Base-by-base conservation (phyloP, 37 sponge, comb jelly and placozoan genomes). In the Axinella damicornis region DNA sequence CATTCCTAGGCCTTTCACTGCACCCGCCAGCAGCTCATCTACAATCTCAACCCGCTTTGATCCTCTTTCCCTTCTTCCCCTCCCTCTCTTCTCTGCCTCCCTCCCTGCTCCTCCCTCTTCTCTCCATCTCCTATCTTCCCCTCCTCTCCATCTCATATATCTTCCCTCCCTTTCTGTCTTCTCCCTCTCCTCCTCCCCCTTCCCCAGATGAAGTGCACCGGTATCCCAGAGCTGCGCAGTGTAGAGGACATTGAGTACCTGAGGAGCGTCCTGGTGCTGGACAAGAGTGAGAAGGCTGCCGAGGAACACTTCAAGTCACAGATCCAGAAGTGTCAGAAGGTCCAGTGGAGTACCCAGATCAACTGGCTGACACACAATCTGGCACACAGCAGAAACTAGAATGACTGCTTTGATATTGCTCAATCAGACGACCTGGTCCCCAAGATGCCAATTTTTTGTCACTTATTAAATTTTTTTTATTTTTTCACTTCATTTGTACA, bases 161-260 rank as follows among this genome's bases (percentile, higher is more conserved):
- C 59, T 37, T 55, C 71, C 18, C 59, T 33, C 5, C 24, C 70
- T 22, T 21, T 33, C 6, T 28, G 2, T 21, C 20, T 60, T n/a
- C 64, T 38, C 57, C 46, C 57, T 71, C 54, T 66, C 28, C 38
- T 55, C 12, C 75, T 52, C 57, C 24, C 62, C 30, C 71, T 46
- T 31, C n/a, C 36, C 35, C 81, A 93, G 93, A 96, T 96, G 97
- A 96, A 96, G 76, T 90, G 91, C 71, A 96, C 97, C 12, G 97
- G 97, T 28, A 96, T 96, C 25, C 97, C 97, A 33, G 97, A 96
- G 85, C 78, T 96, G 67, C 78, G 76, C 25, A 91, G 94, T 77
- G 90, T 96, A 40, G 88, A 91, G 68, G 95, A 95, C 89, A 31
- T 95, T 21, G 92, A 90, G 40, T 95, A 95, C 53, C 83, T 95